Evolutionary conservation across 2,113 vertebrate species (phyloP).

Genomic region (Pelusios castaneus): DNA sequence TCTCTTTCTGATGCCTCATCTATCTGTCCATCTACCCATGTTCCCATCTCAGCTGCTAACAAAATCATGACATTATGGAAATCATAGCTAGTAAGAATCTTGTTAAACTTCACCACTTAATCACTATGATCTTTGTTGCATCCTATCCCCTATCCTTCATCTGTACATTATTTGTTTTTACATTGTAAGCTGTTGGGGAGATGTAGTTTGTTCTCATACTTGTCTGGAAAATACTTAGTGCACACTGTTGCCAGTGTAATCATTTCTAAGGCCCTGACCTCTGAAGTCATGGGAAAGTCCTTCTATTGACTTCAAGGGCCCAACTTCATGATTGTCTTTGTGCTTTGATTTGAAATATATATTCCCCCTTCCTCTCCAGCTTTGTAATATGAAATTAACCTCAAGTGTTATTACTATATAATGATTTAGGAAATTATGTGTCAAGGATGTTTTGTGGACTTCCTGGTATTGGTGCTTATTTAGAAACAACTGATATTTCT

Average conservation of each 20-base stretch:
- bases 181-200: background rate
- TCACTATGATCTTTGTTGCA: background rate
- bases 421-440: background rate
- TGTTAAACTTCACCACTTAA: background rate
- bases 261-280: background rate
- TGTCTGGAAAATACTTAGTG: background rate
- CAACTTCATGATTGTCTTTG: background rate
- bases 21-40: background rate
- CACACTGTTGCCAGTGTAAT: background rate
- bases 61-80: background rate
- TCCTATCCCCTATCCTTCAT: background rate
- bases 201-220: background rate
- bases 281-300: background rate
- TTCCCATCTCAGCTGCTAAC: background rate
- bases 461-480: background rate
- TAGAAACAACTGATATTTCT: conserved; percentile 4
- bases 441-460: background rate
- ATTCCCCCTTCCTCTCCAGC: background rate
- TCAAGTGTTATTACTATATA: background rate
- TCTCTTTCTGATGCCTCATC: background rate
- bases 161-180: background rate
- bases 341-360: background rate
- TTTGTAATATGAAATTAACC: background rate
- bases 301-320: background rate
- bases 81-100: background rate